These are phyloP conservation scores for Neotoxoptera formosana DNA, from an alignment of 1,140 invertebrate species.

Conservation along the genomic window DNA sequence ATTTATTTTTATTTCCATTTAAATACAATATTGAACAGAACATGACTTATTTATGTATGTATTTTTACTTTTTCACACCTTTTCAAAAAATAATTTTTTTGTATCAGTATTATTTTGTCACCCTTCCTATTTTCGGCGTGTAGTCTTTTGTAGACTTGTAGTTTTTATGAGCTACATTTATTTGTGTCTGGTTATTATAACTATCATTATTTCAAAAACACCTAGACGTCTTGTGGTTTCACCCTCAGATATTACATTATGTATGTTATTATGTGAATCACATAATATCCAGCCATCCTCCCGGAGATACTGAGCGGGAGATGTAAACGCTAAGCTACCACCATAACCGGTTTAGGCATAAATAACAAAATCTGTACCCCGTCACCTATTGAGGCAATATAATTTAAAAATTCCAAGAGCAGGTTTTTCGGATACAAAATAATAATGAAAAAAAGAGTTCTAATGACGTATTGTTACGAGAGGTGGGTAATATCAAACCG, in stretches of 20 bases:
- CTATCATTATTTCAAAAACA: not conserved
- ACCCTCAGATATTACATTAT: slow-evolving; percentile 21
- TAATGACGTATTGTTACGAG: slow-evolving; percentile 47
- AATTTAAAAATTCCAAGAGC: slow-evolving; percentile 58
- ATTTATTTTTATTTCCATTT: too few species aligned
- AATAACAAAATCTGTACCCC: slow-evolving; percentile 40
- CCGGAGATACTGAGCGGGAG: not conserved
- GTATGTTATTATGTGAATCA: slow-evolving; percentile 27
- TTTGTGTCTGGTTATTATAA: slow-evolving; percentile 26
- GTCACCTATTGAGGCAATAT: slow-evolving; percentile 12
- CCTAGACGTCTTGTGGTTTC: slow-evolving; percentile 34
- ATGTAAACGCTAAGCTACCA: not conserved
- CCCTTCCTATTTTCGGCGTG: not conserved
- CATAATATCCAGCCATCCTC: not conserved
- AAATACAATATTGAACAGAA: too few species aligned
- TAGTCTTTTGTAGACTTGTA: not conserved
- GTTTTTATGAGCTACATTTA: not conserved
- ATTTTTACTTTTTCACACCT: not conserved
- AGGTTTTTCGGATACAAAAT: slow-evolving; percentile 35
- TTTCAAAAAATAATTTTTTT: not conserved
- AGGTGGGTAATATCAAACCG: not conserved
- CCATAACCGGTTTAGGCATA: slow-evolving; percentile 50
- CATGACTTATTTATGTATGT: not conserved
- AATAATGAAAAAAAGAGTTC: slow-evolving; percentile 41
- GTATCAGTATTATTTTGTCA: not conserved